These are phyloP conservation scores for Chouioia cunea DNA, from an alignment of 2,888 invertebrate species.

Conservation along the genomic window DNA sequence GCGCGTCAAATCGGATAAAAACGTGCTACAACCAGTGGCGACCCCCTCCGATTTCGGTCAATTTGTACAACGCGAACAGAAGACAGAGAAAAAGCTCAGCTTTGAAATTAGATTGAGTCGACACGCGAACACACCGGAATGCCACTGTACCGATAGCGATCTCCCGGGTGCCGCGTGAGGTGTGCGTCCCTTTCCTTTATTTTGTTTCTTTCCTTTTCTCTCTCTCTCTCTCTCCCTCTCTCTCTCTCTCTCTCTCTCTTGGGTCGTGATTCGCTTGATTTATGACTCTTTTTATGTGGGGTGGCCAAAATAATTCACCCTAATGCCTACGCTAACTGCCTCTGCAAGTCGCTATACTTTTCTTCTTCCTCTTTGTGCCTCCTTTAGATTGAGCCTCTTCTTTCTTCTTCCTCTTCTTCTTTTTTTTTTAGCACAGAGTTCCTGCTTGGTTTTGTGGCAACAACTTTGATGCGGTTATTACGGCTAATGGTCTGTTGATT, in stretches of 20 bases:
- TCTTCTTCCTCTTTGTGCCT: slow-evolving; percentile 30
- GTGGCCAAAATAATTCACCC: slow-evolving; percentile 66
- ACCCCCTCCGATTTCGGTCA: no score
- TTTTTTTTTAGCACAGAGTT: not conserved
- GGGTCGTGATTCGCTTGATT: slow-evolving; percentile 62
- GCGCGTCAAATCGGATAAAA: no score
- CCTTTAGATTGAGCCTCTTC: not conserved
- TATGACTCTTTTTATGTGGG: slow-evolving; percentile 63
- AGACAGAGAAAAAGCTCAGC: not conserved
- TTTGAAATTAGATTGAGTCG: slow-evolving; percentile 43
- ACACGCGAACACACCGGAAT: slow-evolving; percentile 40
- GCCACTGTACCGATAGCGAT: slow-evolving; percentile 53
- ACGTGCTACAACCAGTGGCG: no score
- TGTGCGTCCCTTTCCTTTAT: slow-evolving; percentile 25
- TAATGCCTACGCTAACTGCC: slow-evolving; percentile 66
- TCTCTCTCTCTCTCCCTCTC: not conserved
- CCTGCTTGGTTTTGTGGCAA: not conserved
- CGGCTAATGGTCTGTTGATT: slow-evolving; percentile 14
- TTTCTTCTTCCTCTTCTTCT: not conserved
- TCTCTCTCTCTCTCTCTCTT: slow-evolving; percentile 18
- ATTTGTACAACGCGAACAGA: not conserved
- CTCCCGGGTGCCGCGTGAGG: slow-evolving; percentile 52
- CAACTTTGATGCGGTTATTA: slow-evolving; percentile 21
- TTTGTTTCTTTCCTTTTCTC: slow-evolving; percentile 3
- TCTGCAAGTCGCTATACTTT: slow-evolving; percentile 52